These are phyloP conservation scores for Drosophila mimica DNA, from an alignment of 2,888 invertebrate genomes.

Conservation along the genomic window DNA sequence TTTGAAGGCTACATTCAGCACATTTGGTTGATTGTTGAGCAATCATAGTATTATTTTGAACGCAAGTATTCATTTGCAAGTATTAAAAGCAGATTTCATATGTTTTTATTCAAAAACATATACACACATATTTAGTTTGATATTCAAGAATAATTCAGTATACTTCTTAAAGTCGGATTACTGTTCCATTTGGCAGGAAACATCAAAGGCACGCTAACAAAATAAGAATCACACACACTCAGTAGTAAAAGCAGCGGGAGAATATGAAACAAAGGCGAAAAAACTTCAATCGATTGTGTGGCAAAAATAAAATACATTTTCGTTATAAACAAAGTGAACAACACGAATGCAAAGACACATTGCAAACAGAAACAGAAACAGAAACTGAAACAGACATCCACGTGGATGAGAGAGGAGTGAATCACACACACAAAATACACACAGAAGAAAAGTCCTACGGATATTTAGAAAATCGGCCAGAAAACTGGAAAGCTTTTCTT, in stretches of 20 bases:
- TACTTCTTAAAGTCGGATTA: background rate
- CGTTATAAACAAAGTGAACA: constrained; percentile 52
- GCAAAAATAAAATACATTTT: constrained; percentile 66
- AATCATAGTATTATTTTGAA: too few relatives aligned
- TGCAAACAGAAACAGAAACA: constrained; percentile 4
- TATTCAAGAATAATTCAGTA: background rate
- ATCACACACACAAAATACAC: background rate
- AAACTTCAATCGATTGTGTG: constrained; percentile 72
- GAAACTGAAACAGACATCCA: constrained; percentile 13
- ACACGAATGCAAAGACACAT: constrained; percentile 53
- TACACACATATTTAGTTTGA: background rate
- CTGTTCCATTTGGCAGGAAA: constrained; percentile 36
- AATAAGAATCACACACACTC: constrained; percentile 25
- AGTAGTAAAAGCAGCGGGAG: constrained; percentile 39
- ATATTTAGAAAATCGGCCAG: background rate
- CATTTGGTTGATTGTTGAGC: too few relatives aligned
- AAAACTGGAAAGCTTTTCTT: background rate
- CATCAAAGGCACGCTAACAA: constrained; percentile 58
- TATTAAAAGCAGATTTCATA: background rate
- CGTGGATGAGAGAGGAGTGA: background rate
- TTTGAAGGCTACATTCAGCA: too few relatives aligned
- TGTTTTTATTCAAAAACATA: background rate
- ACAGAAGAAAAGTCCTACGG: constrained; percentile 2
- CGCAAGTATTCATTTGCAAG: background rate
- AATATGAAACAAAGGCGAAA: constrained; percentile 31